Base-by-base conservation (phyloP, 2,888 invertebrate genomes). In the Zonitis immaculata region DNA sequence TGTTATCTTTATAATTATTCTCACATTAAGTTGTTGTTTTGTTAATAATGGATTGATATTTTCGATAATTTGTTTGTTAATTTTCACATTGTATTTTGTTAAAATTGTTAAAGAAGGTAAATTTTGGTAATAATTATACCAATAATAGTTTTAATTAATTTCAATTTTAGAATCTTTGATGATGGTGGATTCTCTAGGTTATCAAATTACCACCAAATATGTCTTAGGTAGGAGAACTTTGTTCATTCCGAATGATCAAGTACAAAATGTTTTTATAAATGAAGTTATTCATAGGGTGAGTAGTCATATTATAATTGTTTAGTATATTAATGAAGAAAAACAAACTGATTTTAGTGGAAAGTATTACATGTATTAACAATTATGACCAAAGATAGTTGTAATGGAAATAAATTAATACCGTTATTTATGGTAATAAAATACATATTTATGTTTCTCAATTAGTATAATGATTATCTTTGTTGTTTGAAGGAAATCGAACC, bases 251-350 rank as follows among this genome's bases (percentile, higher is more conserved):
- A 57, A 53, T 51, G 54, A 58, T 43, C 47, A 56, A 55, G 57
- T 63, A 54, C 58, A 63, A 55, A 55, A 49, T 46, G 49, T 60
- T 47, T 63, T 63, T 56, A 57, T 63, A 20, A 63, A 60, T 51
- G 63, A 63, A 56, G 61, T 61, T 5, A 56, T 63, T 28, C 35
- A 54, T 42, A 52, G 56, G 48, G 62, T 59, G 52, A 56, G 54
- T 44, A 30, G n/a, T 22, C 3, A 14, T 7, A 30, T 12, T 27
- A 14, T 18, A 35, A 52, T n/a, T 43, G n/a, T 22, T n/a, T 49
- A 46, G 14, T 25, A 12, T 30, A n/a, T n/a, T n/a, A n/a, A n/a
- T n/a, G n/a, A n/a, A n/a, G n/a, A n/a, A 12, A 14, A 14, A 32
- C 4, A 32, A n/a, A n/a, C n/a, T n/a, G n/a, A 32, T 52, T 52